These are phyloP conservation scores for Semotilus atromaculatus DNA, from an alignment of 2,797 vertebrate genomes.

Conservation along the genomic window DNA sequence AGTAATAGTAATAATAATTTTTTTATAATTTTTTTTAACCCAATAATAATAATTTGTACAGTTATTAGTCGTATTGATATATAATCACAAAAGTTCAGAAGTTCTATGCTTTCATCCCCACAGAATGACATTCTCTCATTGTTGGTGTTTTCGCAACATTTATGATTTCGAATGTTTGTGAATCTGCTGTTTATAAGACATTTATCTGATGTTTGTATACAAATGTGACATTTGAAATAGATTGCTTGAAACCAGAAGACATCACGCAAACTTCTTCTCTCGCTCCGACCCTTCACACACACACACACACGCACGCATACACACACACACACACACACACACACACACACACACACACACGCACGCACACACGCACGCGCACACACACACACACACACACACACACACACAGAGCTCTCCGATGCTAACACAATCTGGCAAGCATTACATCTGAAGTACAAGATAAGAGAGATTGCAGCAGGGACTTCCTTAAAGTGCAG, in stretches of 20 bases:
- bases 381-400: background rate
- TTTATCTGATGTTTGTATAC: conserved; percentile 6
- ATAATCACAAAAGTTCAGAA: background rate
- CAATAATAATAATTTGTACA: background rate
- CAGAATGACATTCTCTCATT: background rate
- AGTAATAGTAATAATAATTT: background rate
- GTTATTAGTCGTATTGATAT: background rate
- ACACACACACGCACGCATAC: no score
- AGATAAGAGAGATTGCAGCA: background rate
- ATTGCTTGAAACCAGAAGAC: background rate
- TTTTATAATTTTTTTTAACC: background rate
- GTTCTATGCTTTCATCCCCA: background rate
- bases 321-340: background rate
- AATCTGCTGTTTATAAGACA: background rate
- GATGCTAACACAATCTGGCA: conserved; percentile 15
- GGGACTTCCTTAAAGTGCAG: conserved; percentile 10
- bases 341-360: background rate
- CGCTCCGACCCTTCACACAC: conserved; percentile 5
- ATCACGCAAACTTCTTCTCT: background rate
- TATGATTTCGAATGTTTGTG: background rate
- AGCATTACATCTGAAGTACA: conserved; percentile 5
- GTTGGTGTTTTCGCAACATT: background rate
- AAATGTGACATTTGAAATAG: background rate
- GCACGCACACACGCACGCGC: background rate
- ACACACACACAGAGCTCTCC: background rate